A percentile compares a stretch with the other conserved stretches of the same genome.
Evolutionary conservation across 2,888 invertebrate genomes (phyloP).

Genomic region (Meiosimyza decipiens): DNA sequence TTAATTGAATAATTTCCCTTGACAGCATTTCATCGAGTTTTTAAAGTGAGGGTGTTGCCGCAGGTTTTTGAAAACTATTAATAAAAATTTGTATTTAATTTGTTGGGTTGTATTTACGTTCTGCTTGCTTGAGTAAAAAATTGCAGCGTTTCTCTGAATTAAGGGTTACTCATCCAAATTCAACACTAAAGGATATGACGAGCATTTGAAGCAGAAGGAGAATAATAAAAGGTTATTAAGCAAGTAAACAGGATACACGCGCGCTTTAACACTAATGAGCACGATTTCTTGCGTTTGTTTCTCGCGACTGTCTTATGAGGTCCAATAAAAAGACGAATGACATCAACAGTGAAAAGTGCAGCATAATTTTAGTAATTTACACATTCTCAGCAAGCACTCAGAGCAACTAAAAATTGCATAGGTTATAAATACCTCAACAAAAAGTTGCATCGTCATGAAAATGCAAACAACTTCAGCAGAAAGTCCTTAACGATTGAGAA

Average conservation of each 20-base stretch:
- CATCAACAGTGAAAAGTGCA: not conserved
- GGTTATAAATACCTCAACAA: too few relatives aligned
- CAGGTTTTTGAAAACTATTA: constrained; percentile 29
- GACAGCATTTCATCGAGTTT: too few relatives aligned
- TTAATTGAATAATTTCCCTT: constrained; percentile 43
- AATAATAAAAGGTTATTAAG: constrained; percentile 33
- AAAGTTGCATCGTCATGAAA: constrained; percentile 12
- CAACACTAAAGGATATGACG: not conserved
- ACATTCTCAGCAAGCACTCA: not conserved
- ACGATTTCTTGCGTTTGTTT: not conserved
- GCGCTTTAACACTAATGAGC: constrained; percentile 27
- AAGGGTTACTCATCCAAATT: not conserved
- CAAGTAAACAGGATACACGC: constrained; percentile 22
- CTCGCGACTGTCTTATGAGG: not conserved
- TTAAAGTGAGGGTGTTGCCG: constrained; percentile 24
- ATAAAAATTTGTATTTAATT: constrained; percentile 27
- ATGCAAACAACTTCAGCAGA: not conserved
- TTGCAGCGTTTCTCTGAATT: not conserved
- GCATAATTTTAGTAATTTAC: constrained; percentile 12
- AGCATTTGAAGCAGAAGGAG: not conserved
- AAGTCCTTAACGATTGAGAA: constrained; percentile 16
- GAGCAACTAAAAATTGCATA: not conserved
- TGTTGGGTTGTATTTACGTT: constrained; percentile 3
- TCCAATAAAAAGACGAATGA: not conserved
- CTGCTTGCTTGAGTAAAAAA: not conserved